Conservation (phyloP, 1,140 invertebrate genomes). For the Bombus terrestris region DNA sequence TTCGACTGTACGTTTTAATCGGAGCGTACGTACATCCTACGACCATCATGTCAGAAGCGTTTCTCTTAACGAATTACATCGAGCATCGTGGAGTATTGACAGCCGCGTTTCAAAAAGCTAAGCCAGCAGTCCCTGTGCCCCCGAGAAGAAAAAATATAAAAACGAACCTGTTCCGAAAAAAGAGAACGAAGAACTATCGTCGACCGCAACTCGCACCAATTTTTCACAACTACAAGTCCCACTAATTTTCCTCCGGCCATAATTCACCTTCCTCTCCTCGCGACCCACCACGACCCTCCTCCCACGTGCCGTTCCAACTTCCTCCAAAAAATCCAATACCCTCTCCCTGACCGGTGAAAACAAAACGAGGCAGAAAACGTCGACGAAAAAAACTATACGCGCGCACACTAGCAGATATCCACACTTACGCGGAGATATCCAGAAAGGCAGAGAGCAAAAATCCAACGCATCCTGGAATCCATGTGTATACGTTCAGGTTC, state of each 20-base stretch:
- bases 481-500: not conserved
- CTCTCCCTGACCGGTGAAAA: not conserved
- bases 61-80: not conserved
- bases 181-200: conserved; percentile 12
- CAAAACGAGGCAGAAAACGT: conserved; percentile 15
- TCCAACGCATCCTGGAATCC: conserved; percentile 17
- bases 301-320: conserved; percentile 7
- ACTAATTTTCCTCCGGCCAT: conserved; percentile 33
- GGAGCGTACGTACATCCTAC: not conserved
- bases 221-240: conserved; percentile 36
- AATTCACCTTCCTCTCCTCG: conserved; percentile 31
- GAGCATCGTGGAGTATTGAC: not conserved
- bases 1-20: not conserved
- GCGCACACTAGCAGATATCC: no score
- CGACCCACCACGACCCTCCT: not conserved
- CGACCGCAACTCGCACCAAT: conserved; percentile 29
- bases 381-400: not conserved
- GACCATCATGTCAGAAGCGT: not conserved
- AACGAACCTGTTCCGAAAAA: not conserved
- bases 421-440: not conserved
- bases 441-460: conserved; percentile 5
- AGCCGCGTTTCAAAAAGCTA: not conserved
- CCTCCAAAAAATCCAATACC: conserved; percentile 44
- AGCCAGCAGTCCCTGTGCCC: not conserved
- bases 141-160: not conserved